Base-by-base conservation (phyloP, 2,888 invertebrate species). In the Mesorhabditis belari region DNA sequence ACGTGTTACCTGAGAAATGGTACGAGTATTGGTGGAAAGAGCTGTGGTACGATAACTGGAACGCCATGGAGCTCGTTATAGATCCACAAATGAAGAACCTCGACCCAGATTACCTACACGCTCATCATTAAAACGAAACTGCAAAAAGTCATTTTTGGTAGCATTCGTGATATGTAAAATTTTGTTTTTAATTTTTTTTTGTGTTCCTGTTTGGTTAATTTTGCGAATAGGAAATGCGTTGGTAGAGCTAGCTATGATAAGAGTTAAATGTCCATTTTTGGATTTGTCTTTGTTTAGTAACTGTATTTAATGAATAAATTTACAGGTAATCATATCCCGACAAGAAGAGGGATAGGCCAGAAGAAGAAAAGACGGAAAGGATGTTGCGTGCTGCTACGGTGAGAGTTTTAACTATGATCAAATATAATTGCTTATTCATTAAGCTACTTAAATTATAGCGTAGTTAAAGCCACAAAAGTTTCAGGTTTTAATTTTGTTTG, bases 51-150 rank as follows among this genome's bases (percentile, higher is more conserved):
- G 73, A 77, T 57, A 66, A 75, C 57, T 49, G 69, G 53, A 61
- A 66, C 21, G 71, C 75, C n/a, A 65, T 64, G 58, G 74, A 75
- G 55, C 71, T 71, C n/a, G 66, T 67, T 4, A 60, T 75, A 55
- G 77, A 77, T 58, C 66, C 71, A 49, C 65, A 71, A 61, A 71
- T 68, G 23, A 67, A 70, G 51, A 67, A 71, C n/a, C 75, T 77
- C 64, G 66, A 77, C 64, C 76, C 73, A 35, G 74, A 77, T 61
- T 79, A 76, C 62, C 67, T 77, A 24, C 73, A 75, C 54, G 72
- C 70, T 57, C 71, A 73, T 56, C 73, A 73, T 61, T 73, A 63
- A 35, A 35, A n/a, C 12, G 44, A 17, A n/a, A 35, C 44, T 9
- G n/a, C 1, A n/a, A 17, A 17, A 17, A n/a, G 44, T 9, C n/a